Conservation (phyloP, 2,888 invertebrate genomes). For the Trissoscelio sp. region DNA sequence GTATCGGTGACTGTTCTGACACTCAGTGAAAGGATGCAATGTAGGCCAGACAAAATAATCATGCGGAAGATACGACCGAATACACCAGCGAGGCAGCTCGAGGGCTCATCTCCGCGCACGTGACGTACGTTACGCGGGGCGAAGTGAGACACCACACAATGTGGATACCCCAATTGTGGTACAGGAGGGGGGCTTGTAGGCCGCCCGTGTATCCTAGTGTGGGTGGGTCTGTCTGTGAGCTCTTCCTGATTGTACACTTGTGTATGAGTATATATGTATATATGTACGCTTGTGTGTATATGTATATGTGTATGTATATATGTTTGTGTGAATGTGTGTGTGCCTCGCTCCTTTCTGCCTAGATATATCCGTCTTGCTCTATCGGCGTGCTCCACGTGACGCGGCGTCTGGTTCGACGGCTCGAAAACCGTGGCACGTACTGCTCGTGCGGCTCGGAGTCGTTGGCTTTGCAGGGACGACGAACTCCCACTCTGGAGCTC, state of each 20-base stretch:
- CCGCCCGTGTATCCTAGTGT: neutral
- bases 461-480: constrained; percentile 60
- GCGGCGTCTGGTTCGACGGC: constrained; percentile 42
- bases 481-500: constrained; percentile 65
- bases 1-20: constrained; percentile 57
- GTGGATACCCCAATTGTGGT: no score
- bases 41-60: constrained; percentile 63
- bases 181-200: neutral
- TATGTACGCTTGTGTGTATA: neutral
- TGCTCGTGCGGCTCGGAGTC: constrained; percentile 38
- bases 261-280: no score
- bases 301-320: neutral
- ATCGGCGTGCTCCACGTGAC: constrained; percentile 41
- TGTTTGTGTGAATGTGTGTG: no score
- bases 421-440: constrained; percentile 63
- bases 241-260: no score
- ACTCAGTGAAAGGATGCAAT: constrained; percentile 50
- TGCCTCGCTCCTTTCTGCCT: constrained; percentile 1
- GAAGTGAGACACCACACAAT: constrained; percentile 12
- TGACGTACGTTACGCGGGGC: constrained; percentile 38
- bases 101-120: constrained; percentile 58
- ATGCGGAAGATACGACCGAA: constrained; percentile 37
- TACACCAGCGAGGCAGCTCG: constrained; percentile 36
- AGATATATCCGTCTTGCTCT: neutral
- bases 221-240: constrained; percentile 3